These are phyloP conservation scores for Sialia sialis DNA, from an alignment of 2,113 vertebrate genomes.

Conservation along the genomic window DNA sequence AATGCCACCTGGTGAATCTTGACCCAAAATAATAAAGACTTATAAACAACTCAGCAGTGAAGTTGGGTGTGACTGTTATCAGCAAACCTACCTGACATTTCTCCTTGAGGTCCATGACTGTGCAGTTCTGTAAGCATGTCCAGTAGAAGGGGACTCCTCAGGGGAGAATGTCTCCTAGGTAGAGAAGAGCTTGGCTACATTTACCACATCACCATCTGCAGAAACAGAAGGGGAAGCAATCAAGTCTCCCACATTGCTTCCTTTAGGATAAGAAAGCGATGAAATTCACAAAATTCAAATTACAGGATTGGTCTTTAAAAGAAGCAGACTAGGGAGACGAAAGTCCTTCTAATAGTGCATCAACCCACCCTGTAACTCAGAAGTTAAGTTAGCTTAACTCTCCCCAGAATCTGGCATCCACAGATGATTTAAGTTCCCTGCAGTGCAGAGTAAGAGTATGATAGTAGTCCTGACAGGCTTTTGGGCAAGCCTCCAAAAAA, in stretches of 20 bases:
- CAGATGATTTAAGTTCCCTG: not conserved
- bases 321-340: not conserved
- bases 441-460: not conserved
- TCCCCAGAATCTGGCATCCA: not conserved
- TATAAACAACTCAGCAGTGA: not conserved
- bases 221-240: constrained; percentile 22
- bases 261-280: not conserved
- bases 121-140: constrained; percentile 79
- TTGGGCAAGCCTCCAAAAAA: constrained; percentile 11
- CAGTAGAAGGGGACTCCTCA: constrained; percentile 48
- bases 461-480: not conserved
- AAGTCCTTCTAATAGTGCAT: not conserved
- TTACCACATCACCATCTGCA: constrained; percentile 58
- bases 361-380: not conserved
- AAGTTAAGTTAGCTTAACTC: not conserved
- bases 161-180: constrained; percentile 41
- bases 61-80: not conserved
- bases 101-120: constrained; percentile 85
- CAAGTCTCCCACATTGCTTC: not conserved
- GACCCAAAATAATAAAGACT: not conserved
- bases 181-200: constrained; percentile 11
- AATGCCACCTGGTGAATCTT: not conserved
- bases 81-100: constrained; percentile 81
- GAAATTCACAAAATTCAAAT: not conserved
- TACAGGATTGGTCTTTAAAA: not conserved